Evolutionary conservation across 2,888 invertebrate species (phyloP).

Genomic region (Diaprepes abbreviatus): DNA sequence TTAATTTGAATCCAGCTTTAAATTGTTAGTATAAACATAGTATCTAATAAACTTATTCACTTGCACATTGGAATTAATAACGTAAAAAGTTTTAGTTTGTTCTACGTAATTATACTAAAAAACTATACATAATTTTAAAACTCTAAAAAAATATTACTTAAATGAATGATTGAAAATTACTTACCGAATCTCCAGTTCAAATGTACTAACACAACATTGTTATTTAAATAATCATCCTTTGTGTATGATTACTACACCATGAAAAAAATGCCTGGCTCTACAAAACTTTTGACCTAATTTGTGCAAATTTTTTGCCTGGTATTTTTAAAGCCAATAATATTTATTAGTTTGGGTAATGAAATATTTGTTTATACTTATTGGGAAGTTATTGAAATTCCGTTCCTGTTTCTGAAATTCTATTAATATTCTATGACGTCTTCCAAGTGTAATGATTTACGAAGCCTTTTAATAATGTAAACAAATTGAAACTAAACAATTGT

Average conservation of each 20-base stretch:
- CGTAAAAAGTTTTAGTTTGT: too few species aligned
- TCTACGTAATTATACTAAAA: too few species aligned
- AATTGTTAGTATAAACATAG: too few species aligned
- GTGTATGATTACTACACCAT: constrained; percentile 27
- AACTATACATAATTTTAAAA: too few species aligned
- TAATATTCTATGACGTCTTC: constrained; percentile 32
- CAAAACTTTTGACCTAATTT: constrained; percentile 31
- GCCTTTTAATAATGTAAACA: constrained; percentile 36
- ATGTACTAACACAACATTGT: constrained; percentile 19
- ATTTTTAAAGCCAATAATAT: not conserved
- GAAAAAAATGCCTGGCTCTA: constrained; percentile 22
- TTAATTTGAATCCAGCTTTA: too few species aligned
- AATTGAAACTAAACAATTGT: constrained; percentile 1
- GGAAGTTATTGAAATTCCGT: constrained; percentile 25
- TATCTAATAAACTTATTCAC: too few species aligned
- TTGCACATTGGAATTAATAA: too few species aligned
- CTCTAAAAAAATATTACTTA: not conserved
- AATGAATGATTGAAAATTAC: not conserved
- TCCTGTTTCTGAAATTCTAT: constrained; percentile 21
- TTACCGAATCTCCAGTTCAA: constrained; percentile 1
- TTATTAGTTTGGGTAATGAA: not conserved
- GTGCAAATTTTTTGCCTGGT: constrained; percentile 10
- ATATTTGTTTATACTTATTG: constrained; percentile 19
- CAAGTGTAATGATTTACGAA: constrained; percentile 21
- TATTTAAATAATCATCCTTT: constrained; percentile 22